phyloP scores from a whole-genome alignment of 2,797 vertebrate species.

The Microchirus variegatus region DNA sequence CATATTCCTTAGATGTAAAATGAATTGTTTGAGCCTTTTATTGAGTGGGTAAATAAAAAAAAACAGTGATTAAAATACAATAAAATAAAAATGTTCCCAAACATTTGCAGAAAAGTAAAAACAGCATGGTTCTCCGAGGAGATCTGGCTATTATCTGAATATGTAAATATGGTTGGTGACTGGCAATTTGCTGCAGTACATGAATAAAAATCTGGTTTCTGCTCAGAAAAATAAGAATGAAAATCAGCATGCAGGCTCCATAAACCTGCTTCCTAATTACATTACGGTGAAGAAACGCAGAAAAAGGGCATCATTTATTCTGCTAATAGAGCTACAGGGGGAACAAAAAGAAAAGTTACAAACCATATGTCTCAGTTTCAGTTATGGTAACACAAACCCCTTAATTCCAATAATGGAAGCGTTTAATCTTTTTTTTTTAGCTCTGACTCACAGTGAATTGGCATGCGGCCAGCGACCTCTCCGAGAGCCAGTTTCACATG shows the following conservation, averaged over 20 bases:
- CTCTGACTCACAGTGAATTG: slow-evolving; percentile 24
- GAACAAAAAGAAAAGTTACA: slow-evolving; percentile 16
- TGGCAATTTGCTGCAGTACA: not conserved
- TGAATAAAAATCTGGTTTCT: slow-evolving; percentile 1
- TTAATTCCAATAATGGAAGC: slow-evolving; percentile 28
- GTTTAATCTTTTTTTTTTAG: slow-evolving; percentile 24
- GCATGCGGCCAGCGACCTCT: slow-evolving; percentile 16
- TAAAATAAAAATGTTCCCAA: no score
- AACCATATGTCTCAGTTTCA: slow-evolving; percentile 12
- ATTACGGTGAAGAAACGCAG: slow-evolving; percentile 35
- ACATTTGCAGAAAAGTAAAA: no score
- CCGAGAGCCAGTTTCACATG: slow-evolving; percentile 38
- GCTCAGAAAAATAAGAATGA: not conserved
- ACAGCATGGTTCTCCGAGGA: no score
- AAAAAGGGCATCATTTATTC: slow-evolving; percentile 38
- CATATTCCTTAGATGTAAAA: no score
- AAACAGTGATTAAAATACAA: no score
- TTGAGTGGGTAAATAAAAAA: no score
- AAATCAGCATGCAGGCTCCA: slow-evolving; percentile 18
- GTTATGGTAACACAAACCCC: slow-evolving; percentile 14
- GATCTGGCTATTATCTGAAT: no score
- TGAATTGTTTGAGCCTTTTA: no score
- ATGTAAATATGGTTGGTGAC: no score
- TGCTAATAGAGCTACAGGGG: slow-evolving; percentile 35
- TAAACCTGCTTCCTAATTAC: slow-evolving; percentile 36